These are phyloP conservation scores for Drosophila barbarae DNA, from an alignment of 2,888 invertebrate genomes.

Conservation along the genomic window DNA sequence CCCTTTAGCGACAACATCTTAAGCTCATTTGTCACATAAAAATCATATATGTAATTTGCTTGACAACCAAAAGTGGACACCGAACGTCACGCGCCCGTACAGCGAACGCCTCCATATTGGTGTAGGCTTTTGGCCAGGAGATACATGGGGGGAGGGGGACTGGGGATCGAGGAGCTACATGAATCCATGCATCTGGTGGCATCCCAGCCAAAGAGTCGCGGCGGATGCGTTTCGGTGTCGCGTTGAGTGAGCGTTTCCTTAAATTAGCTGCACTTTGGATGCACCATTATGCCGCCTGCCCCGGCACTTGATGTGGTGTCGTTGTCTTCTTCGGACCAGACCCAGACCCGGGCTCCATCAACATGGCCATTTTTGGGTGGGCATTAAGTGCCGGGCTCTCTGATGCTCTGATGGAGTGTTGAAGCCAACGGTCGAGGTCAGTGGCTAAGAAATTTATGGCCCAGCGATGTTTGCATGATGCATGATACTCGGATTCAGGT, in stretches of 20 bases:
- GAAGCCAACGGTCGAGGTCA: slow-evolving; percentile 58
- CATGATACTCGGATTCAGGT: slow-evolving; percentile 56
- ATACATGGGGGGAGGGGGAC: neutral
- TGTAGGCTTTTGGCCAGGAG: slow-evolving; percentile 47
- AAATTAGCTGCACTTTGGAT: slow-evolving; percentile 71
- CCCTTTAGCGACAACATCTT: slow-evolving; percentile 65
- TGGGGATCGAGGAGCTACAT: slow-evolving; percentile 1
- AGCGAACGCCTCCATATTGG: slow-evolving; percentile 72
- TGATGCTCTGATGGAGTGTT: slow-evolving; percentile 60
- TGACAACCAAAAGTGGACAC: slow-evolving; percentile 72
- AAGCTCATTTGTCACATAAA: slow-evolving; percentile 74
- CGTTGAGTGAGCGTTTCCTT: slow-evolving; percentile 68
- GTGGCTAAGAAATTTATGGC: slow-evolving; percentile 54
- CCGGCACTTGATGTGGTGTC: slow-evolving; percentile 42
- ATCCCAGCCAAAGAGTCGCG: slow-evolving; percentile 29
- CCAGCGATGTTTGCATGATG: slow-evolving; percentile 50
- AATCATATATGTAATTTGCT: slow-evolving; percentile 75
- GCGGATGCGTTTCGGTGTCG: slow-evolving; percentile 45
- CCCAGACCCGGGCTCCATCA: slow-evolving; percentile 36
- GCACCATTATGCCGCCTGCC: slow-evolving; percentile 49
- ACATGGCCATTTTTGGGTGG: slow-evolving; percentile 69
- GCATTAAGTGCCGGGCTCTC: slow-evolving; percentile 67
- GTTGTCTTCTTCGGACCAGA: slow-evolving; percentile 18
- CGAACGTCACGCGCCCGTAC: slow-evolving; percentile 65
- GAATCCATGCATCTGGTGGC: slow-evolving; percentile 4